Evolutionary conservation across 2,888 invertebrate species (phyloP), one percentile per base, ranked within the genome.

Genomic region (Athalia rosae): DNA sequence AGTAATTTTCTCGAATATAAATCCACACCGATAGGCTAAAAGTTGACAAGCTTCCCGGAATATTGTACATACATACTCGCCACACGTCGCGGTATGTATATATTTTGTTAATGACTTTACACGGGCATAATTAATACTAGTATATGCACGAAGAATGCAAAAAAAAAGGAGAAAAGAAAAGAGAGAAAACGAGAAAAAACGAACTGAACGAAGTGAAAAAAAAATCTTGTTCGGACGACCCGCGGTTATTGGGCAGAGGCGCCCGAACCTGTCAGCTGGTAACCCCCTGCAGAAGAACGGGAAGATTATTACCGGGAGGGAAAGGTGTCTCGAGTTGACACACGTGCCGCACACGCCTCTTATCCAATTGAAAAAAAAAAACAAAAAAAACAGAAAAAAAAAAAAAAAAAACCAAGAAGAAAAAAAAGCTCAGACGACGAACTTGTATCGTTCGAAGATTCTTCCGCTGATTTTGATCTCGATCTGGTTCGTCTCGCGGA

Each of bases 271-370:
- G 53, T 67, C 67, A 9, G 67, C 13, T 47, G 64, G n/a, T 47
- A 64, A n/a, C 28, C 28, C 28, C 28, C 28, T 28, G 28, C 28
- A n/a, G 47, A 64, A 13, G 64, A 7, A n/a, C 47, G 28, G 47
- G 47, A 64, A 64, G 47, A 28, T 28, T 28, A 28, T 66, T 15
- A 66, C 28, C 48, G 15, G 47, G 15, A 15, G 66, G 0, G 28
- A 28, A 66, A 66, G 66, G 15, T 66, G 66, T 48, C 66, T 47
- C 47, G 28, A 66, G 66, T 66, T 66, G 66, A 66, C 66, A 66
- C 66, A 66, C 50, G 15, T 13, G 66, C 66, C 15, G 15, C 15
- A 66, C 66, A 66, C 66, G 66, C 47, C 66, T 66, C 28, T 15
- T 15, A 0, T 43, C n/a, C 8, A 9, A 7, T 50, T 13, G 15